Conservation (phyloP, 2,797 vertebrate species). For the Acridotheres tristis region DNA sequence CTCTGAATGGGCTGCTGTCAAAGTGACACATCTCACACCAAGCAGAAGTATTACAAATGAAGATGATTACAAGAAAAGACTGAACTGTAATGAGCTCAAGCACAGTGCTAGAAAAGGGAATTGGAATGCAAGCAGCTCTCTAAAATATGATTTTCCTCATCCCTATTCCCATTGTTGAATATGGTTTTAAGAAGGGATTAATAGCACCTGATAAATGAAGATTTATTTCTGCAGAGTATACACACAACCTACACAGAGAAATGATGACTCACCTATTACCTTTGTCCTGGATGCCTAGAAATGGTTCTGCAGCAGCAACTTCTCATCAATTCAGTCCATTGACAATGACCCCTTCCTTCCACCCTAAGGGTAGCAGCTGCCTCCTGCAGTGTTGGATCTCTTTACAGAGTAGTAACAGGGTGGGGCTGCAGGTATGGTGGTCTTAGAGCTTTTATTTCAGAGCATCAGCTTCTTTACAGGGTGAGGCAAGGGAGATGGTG, state of each 20-base stretch:
- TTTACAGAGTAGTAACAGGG: no score
- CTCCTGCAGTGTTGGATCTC: not conserved
- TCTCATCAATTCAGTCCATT: not conserved
- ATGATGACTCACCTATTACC: not conserved
- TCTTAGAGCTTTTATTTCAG: no score
- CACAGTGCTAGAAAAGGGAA: not conserved
- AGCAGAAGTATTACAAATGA: not conserved
- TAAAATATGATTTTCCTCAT: fast-evolving
- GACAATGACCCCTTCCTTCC: not conserved
- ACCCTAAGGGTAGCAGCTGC: not conserved
- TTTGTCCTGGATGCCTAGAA: not conserved
- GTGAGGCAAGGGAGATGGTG: no score
- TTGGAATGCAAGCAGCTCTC: not conserved
- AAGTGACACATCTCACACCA: not conserved
- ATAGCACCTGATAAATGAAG: not conserved
- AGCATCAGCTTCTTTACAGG: no score
- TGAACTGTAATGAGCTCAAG: not conserved
- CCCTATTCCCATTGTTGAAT: not conserved
- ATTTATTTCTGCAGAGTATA: not conserved
- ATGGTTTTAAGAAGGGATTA: not conserved
- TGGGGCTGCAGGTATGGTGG: no score
- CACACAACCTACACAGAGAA: not conserved
- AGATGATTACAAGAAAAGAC: not conserved
- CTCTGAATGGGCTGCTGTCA: not conserved
- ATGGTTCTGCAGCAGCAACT: not conserved